Percentiles rank a stretch among this genome's conserved stretches.
phyloP scores from a whole-genome alignment of 1,140 invertebrate species.

The Drosophila watanabei region DNA sequence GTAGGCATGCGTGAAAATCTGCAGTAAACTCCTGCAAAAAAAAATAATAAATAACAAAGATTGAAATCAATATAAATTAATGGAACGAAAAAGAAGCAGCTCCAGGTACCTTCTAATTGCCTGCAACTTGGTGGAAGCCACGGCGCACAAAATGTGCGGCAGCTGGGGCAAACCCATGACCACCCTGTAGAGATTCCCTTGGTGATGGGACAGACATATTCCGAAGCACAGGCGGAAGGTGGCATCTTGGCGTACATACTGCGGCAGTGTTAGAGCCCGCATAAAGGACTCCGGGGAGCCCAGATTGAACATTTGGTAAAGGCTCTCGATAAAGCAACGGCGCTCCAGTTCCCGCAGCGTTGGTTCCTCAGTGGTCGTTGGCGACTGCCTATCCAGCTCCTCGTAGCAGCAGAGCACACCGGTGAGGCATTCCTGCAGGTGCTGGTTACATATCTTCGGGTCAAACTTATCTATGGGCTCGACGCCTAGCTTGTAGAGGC shows the following conservation, averaged over 20 bases:
- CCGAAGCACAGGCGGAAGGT: constrained; percentile 69
- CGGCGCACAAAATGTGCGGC: constrained; percentile 85
- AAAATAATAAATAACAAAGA: constrained; percentile 8
- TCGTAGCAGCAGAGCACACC: constrained; percentile 87
- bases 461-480: constrained; percentile 87
- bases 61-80: constrained; percentile 22
- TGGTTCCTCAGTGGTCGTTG: background rate
- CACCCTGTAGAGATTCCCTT: constrained; percentile 86
- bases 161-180: constrained; percentile 84
- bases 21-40: constrained; percentile 84
- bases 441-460: constrained; percentile 87
- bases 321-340: constrained; percentile 85
- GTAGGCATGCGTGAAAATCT: constrained; percentile 87
- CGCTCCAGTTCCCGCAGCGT: constrained; percentile 49
- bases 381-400: constrained; percentile 74
- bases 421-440: constrained; percentile 88
- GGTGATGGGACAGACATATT: constrained; percentile 86
- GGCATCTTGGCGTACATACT: constrained; percentile 45
- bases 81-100: background rate
- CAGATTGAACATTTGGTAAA: constrained; percentile 87
- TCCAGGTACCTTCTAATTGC: constrained; percentile 86
- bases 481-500: constrained; percentile 88
- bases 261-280: constrained; percentile 83
- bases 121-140: constrained; percentile 86
- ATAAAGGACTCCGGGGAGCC: constrained; percentile 85